Conservation (phyloP, 1,140 invertebrate genomes). For the Pseudobourletiella spinata region DNA sequence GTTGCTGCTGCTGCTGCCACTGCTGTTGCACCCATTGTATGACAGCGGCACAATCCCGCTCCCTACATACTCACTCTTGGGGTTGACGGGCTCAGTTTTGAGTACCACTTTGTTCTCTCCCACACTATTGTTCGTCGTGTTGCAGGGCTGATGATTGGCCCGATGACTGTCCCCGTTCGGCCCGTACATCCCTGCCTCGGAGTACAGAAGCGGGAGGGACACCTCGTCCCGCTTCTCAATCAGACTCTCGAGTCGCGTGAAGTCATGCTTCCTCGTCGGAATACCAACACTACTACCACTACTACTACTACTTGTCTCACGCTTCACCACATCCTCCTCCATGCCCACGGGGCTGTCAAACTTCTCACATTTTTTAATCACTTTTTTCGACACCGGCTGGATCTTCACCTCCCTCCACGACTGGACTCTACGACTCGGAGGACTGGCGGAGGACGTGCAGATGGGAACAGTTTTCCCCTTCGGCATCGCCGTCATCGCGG, state of each 20-base stretch:
- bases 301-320: neutral
- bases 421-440: neutral
- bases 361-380: neutral
- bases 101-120: no score
- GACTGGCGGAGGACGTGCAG: neutral
- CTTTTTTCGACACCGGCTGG: neutral
- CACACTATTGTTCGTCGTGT: no score
- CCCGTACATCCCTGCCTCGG: neutral
- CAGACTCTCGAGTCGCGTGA: constrained; percentile 31
- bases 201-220: constrained; percentile 14
- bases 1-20: no score
- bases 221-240: constrained; percentile 32
- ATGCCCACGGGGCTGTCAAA: neutral
- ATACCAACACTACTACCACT: neutral
- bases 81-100: no score
- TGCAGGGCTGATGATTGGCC: no score
- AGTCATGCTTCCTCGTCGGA: constrained; percentile 27
- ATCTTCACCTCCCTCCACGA: neutral
- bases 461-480: neutral
- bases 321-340: neutral
- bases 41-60: no score
- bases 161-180: neutral
- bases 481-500: neutral
- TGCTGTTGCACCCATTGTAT: no score
- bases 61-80: no score